Conservation (phyloP, 2,113 vertebrate genomes). For the Grus americana region DNA sequence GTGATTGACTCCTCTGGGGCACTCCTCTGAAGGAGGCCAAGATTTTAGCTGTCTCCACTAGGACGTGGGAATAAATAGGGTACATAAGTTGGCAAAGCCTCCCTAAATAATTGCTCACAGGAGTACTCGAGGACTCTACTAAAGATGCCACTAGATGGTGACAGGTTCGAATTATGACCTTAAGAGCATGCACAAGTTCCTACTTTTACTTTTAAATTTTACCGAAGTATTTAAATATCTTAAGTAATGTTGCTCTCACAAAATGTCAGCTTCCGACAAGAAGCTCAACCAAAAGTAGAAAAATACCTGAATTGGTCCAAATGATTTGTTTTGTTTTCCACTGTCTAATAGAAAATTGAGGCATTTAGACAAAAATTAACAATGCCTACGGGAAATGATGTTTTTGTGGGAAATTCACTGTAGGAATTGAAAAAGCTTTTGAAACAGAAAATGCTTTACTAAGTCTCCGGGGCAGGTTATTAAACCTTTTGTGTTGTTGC, state of each 20-base stretch:
- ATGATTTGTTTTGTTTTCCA: background rate
- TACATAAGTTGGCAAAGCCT: background rate
- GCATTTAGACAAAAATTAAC: background rate
- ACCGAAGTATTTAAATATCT: background rate
- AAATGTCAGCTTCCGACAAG: background rate
- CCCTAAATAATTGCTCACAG: background rate
- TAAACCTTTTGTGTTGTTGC: background rate
- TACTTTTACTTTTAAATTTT: background rate
- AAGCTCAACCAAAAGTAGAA: background rate
- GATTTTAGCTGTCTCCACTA: background rate
- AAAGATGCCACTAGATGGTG: background rate
- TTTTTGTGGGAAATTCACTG: background rate
- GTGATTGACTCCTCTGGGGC: background rate
- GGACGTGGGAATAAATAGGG: background rate
- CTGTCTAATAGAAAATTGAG: background rate
- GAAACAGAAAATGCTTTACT: background rate
- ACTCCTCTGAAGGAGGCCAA: background rate
- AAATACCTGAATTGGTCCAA: background rate
- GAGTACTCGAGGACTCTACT: background rate
- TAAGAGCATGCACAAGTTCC: background rate
- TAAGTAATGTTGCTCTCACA: fast-evolving
- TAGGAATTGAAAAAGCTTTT: background rate
- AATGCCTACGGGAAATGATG: background rate
- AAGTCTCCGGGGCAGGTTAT: background rate
- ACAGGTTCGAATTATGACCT: background rate